Conservation (phyloP, 1,140 invertebrate species). For the Samia ricini region DNA sequence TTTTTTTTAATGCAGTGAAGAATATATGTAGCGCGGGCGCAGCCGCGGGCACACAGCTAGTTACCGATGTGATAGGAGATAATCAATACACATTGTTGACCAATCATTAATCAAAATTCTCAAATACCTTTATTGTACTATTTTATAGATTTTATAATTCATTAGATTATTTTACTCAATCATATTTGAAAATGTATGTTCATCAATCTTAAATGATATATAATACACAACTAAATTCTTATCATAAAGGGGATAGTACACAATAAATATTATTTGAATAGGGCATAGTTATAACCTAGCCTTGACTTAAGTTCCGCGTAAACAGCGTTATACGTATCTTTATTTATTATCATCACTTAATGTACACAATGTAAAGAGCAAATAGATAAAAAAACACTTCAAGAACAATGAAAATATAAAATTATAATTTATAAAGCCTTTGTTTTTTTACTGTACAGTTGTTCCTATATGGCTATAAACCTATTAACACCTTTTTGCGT, state of each 20-base stretch:
- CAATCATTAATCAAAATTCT: too few relatives aligned
- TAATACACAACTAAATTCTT: neutral
- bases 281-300: neutral
- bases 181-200: too few relatives aligned
- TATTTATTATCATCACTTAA: constrained; percentile 4
- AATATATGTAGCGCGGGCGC: too few relatives aligned
- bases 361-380: constrained; percentile 5
- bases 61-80: too few relatives aligned
- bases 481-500: neutral
- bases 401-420: neutral
- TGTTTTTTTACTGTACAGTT: neutral
- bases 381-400: neutral
- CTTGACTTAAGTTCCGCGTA: constrained; percentile 6
- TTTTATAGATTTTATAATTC: too few relatives aligned
- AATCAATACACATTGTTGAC: too few relatives aligned
- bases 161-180: too few relatives aligned
- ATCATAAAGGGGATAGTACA: neutral
- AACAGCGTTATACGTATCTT: constrained; percentile 1
- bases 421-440: neutral
- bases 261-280: neutral
- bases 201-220: too few relatives aligned
- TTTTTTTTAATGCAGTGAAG: too few relatives aligned
- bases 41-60: too few relatives aligned
- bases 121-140: too few relatives aligned
- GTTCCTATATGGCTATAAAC: neutral